Evolutionary conservation across 1,140 invertebrate genomes (phyloP), one percentile per base, ranked within the genome.

Genomic region (Penaeus japonicus): DNA sequence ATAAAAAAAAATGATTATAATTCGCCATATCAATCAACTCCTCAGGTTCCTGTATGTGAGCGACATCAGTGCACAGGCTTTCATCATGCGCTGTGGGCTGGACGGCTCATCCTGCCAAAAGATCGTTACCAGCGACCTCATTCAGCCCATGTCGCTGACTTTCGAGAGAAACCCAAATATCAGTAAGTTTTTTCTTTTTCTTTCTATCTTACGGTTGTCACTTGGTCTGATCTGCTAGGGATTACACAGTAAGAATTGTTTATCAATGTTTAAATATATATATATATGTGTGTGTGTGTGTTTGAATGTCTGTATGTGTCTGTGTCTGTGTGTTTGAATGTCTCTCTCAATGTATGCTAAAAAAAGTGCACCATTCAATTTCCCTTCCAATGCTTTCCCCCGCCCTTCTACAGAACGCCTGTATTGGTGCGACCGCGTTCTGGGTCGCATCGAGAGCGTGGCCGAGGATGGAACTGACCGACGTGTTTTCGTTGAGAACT

Each of bases 121-220:
- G 54, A 93, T 94, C 84, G 97, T 98, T 92, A 98, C 97, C 91
- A 95, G 95, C 91, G 97, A 98, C 92, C 95, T 95, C 84, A 95
- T 94, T 18, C 97, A 98, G 35, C 87, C 87, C 0, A 0, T 83
- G 12, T 55, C 80, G 1, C 53, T 88, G 1, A 30, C 30, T 30
- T 59, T 88, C 10, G 84, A 85, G 53, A 78, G 27, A 53, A 81
- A 88, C 53, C 80, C 47, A 1, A 30, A 24, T 17, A 47, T 53
- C 18, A 35, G 84, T 78, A 32, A 53, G 73, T 73, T n/a, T 35
- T 53, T 15, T 4, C 10, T 10, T 1, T 15, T 4, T 39, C 15
- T 12, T n/a, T n/a, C n/a, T n/a, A n/a, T n/a, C n/a, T n/a, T n/a
- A n/a, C n/a, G n/a, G n/a, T n/a, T n/a, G n/a, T n/a, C n/a, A n/a